These are phyloP conservation scores for Tenthredo livida DNA, from an alignment of 2,888 invertebrate species.

Conservation along the genomic window DNA sequence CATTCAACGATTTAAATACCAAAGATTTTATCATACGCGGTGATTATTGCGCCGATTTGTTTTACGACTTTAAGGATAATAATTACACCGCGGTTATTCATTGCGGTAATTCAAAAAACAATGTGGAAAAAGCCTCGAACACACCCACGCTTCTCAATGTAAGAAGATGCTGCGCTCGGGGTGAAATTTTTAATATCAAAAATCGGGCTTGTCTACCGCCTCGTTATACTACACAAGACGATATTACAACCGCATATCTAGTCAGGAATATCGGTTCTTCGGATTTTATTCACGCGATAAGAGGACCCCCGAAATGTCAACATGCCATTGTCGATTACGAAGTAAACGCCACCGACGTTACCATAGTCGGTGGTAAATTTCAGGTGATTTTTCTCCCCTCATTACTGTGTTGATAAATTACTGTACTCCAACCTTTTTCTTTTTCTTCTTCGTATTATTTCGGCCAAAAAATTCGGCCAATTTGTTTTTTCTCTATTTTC, in stretches of 20 bases:
- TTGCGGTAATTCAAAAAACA: not conserved
- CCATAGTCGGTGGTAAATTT: slow-evolving; percentile 5
- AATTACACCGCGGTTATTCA: not conserved
- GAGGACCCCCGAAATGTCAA: slow-evolving; percentile 60
- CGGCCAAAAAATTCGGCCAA: not conserved
- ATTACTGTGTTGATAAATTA: not conserved
- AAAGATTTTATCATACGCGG: not conserved
- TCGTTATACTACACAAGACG: not conserved
- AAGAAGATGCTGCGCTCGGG: not conserved
- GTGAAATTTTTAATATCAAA: not conserved
- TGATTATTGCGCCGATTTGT: slow-evolving; percentile 38
- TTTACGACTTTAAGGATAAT: not conserved
- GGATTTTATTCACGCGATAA: slow-evolving; percentile 20
- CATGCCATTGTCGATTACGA: slow-evolving; percentile 64
- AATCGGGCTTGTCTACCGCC: not conserved
- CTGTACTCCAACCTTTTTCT: not conserved
- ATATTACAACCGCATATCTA: slow-evolving; percentile 35
- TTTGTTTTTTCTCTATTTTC: not conserved
- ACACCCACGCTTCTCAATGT: not conserved
- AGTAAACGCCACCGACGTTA: slow-evolving; percentile 54
- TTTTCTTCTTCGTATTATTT: not conserved
- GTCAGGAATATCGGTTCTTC: not conserved
- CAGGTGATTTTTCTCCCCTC: slow-evolving; percentile 26
- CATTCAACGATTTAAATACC: not conserved
- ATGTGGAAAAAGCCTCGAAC: not conserved